Evolutionary conservation across 1,140 invertebrate genomes (phyloP), one percentile per base, ranked within the genome.

Genomic region (Drosophila persimilis): DNA sequence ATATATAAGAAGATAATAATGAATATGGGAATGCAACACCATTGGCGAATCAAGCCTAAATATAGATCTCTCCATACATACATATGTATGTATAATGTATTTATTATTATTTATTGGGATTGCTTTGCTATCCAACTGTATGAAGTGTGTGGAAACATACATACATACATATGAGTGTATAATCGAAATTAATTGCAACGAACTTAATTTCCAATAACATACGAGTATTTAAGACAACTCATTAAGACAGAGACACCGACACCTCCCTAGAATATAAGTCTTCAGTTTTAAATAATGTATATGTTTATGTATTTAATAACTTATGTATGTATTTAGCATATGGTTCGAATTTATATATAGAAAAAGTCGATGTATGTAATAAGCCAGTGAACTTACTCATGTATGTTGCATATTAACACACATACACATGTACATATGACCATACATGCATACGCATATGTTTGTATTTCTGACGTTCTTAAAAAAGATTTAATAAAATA

Each of bases 341-440:
- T 80, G 69, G 69, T 73, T 81, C 73, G 75, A 81, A 80, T 81
- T 77, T 78, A 78, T 51, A 65, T 77, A 54, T 78, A 80, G 45
- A 62, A 39, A 39, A 39, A 39, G 11, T 39, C 35, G 35, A 39
- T 39, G 3, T 13, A 13, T 39, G 35, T 39, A 39, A 39, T 39
- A 39, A 39, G 35, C 35, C 35, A 11, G 1, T 39, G 35, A 9
- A 39, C 35, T 39, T 39, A 62, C 39, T 55, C 73, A 48, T 78
- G 26, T 50, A 62, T 78, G 69, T 83, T 65, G 65, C 46, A 65
- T 47, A 51, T 65, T 50, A 51, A 56, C 63, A 45, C 59, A 45
- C 75, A 58, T 55, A 55, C 43, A 39, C 57, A 58, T 52, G 64
- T 39, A 31, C 51, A 29, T 20, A 44, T 39, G 35, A 39, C 35